Evolutionary conservation across 2,113 vertebrate species (phyloP).

Genomic region (Nyctibius bracteatus): DNA sequence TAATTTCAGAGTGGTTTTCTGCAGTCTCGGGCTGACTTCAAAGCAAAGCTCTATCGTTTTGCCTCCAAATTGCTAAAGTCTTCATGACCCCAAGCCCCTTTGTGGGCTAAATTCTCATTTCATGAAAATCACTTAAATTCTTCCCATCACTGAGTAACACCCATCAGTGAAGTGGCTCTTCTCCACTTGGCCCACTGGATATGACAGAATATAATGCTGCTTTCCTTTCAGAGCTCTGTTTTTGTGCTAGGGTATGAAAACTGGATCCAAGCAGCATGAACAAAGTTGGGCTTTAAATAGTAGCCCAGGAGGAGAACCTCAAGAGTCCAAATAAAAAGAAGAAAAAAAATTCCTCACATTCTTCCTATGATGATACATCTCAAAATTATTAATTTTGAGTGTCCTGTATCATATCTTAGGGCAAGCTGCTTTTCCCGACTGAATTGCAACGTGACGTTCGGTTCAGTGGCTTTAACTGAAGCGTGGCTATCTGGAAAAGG

Average conservation of each 20-base stretch:
- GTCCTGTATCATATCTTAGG: slow-evolving; percentile 47
- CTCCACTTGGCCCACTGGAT: not conserved
- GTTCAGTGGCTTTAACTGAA: slow-evolving; percentile 51
- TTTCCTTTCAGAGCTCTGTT: not conserved
- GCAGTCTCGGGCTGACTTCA: not conserved
- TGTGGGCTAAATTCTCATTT: not conserved
- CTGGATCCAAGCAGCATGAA: not conserved
- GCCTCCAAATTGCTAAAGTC: not conserved
- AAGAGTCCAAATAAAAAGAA: not conserved
- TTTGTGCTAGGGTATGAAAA: not conserved
- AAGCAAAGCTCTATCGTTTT: not conserved
- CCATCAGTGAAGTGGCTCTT: not conserved
- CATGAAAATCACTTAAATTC: not conserved
- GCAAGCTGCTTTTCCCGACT: slow-evolving; percentile 25
- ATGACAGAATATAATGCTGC: not conserved
- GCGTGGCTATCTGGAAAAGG: slow-evolving; percentile 47
- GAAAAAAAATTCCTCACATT: not conserved
- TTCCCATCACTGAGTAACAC: not conserved
- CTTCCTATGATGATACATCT: not conserved
- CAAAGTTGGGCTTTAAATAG: not conserved
- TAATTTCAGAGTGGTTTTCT: not conserved
- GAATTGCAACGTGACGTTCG: slow-evolving; percentile 15
- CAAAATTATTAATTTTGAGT: slow-evolving; percentile 57
- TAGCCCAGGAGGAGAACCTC: not conserved
- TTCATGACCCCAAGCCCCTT: not conserved